A percentile compares a stretch with the other conserved stretches of the same genome.
Evolutionary conservation across 1,140 invertebrate genomes (phyloP).

Genomic region (Platyscapa corneri): DNA sequence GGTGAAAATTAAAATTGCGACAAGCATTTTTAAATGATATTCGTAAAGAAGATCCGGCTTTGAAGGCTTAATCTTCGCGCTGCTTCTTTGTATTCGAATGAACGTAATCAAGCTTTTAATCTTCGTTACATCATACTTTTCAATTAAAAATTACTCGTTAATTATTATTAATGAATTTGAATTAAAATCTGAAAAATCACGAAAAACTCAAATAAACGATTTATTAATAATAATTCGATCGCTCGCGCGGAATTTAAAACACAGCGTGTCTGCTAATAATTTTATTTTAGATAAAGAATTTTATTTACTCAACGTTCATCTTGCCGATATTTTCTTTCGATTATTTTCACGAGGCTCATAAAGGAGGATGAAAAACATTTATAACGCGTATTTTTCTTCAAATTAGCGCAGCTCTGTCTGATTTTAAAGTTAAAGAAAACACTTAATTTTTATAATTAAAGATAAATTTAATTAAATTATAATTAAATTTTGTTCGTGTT

Average conservation of each 20-base stretch:
- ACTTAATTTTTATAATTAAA: background rate
- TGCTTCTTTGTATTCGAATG: background rate
- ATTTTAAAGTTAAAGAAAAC: background rate
- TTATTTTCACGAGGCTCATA: background rate
- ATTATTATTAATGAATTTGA: background rate
- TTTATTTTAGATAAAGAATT: background rate
- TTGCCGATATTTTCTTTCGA: background rate
- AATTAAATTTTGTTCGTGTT: background rate
- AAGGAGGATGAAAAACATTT: background rate
- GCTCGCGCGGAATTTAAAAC: background rate
- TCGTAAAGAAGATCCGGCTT: background rate
- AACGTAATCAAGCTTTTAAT: too few relatives aligned
- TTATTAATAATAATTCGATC: background rate
- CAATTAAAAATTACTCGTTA: too few relatives aligned
- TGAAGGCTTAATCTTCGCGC: background rate
- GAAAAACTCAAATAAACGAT: background rate
- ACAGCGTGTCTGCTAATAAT: background rate
- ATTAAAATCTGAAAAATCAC: background rate
- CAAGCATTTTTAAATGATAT: background rate
- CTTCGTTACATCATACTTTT: too few relatives aligned
- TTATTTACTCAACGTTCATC: background rate
- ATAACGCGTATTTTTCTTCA: background rate
- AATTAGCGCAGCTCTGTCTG: background rate
- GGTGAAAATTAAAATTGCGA: background rate
- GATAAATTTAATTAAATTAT: background rate